Base-by-base conservation (phyloP, 2,113 vertebrate species). In the Gasterosteus nipponicus region DNA sequence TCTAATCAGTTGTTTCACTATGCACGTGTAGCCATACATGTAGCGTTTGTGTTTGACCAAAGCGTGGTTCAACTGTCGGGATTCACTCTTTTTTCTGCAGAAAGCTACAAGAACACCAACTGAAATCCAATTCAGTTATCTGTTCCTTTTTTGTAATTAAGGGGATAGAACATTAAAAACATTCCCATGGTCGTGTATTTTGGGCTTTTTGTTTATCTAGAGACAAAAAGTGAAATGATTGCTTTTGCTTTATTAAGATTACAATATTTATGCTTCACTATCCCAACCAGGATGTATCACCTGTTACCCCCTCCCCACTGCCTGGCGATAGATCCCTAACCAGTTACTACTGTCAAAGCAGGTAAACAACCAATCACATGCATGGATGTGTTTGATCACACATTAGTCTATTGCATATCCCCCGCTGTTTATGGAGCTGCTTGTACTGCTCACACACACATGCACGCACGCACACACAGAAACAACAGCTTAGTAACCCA, bases 351-450 rank as follows among this genome's bases (percentile, higher is more conserved):
- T 79, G 81, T 87, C 85, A 85, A 26, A 62, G 82, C 83, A 49
- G 26, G 82, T 88, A 84, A 88, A 89, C 86, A 89, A 73, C 87
- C 84, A 91, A 91, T 91, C 89, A 82, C 86, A 91, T 88, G 84
- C 87, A 84, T 87, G 86, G 82, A 82, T 84, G 87, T 91, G 84
- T 87, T 89, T 91, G 89, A 89, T 88, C 85, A 88, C 86, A 86
- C 78, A 86, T 88, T 88, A 88, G 84, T 82, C 77, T 88, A 87
- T 86, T 86, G 89, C 77, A 79, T 29, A 85, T 46, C 86, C 73
- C 87, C 86, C 73, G 80, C 84, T 90, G 88, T 86, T 84, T 84
- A 73, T 65, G 78, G 80, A 87, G 72, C 72, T 79, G 75, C 62
- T 42, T 77, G 81, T 64, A 83, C 69, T 70, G 77, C 81, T 70